Conservation (phyloP, 2,888 invertebrate genomes). For the Orthonevra nobilis region DNA sequence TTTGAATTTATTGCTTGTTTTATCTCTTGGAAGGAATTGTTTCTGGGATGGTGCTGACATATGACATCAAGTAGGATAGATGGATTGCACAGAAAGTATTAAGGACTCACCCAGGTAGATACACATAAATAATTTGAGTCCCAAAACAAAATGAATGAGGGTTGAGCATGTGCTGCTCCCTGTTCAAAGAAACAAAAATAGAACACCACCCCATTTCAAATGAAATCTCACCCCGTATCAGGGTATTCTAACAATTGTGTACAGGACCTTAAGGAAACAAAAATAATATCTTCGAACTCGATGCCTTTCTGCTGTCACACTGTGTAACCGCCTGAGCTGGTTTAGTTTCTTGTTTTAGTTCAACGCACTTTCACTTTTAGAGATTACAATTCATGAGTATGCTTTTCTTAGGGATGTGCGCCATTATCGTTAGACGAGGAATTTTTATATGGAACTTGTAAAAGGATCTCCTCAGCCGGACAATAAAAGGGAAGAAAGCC, state of each 20-base stretch:
- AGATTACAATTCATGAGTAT: background rate
- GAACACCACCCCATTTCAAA: background rate
- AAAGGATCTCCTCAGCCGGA: slow-evolving; percentile 8
- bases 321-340: slow-evolving; percentile 2
- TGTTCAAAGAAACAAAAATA: background rate
- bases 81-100: too few relatives aligned
- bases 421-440: slow-evolving; percentile 41
- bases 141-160: slow-evolving; percentile 48
- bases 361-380: slow-evolving; percentile 39
- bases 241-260: slow-evolving; percentile 39
- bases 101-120: slow-evolving; percentile 58
- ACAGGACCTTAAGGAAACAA: slow-evolving; percentile 39
- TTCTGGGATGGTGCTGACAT: slow-evolving; percentile 21
- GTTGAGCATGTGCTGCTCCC: slow-evolving; percentile 47
- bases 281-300: slow-evolving; percentile 10
- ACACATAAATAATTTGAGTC: slow-evolving; percentile 56
- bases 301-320: background rate
- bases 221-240: slow-evolving; percentile 47
- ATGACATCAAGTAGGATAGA: slow-evolving; percentile 44
- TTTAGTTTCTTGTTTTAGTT: slow-evolving; percentile 40
- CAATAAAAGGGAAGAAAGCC: slow-evolving; percentile 3
- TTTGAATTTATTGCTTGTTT: slow-evolving; percentile 67
- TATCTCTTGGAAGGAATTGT: slow-evolving; percentile 41
- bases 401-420: slow-evolving; percentile 34
- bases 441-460: slow-evolving; percentile 37